Base-by-base conservation (phyloP, 30 jellyfish, hydroid and myxozoan genomes). In the Aurelia aurita complex sp. Pacific region DNA sequence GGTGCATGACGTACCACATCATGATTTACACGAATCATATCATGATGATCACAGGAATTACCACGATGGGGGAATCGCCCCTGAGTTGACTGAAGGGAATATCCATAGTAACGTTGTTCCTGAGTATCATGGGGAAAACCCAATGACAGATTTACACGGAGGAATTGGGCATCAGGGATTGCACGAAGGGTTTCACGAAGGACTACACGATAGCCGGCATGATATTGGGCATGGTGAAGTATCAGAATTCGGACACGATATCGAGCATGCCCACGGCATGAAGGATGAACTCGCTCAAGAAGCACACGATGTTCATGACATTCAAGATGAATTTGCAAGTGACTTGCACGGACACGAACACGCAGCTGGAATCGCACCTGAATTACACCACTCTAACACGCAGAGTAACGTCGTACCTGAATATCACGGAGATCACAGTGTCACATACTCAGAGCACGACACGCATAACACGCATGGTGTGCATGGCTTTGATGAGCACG, bases 401-500 rank as follows among this genome's bases (percentile, higher is more conserved):
- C 79, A 62, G n/a, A 72, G 82, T 61, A 72, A 72, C 17, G 66
- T 43, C 16, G 82, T 72, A 11, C 82, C 82, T 7, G 82, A 72
- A 43, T 61, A 61, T 61, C 32, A 61, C 36, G 70, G 70, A 15
- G 70, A 52, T 36, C 36, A 50, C 17, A 32, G 54, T 14, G 59
- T 32, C 23, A 36, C 54, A 14, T 32, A 4, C 7, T 16, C 18
- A n/a, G 54, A 67, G 7, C 33, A 63, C 15, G 67, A 17, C 40
- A 17, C 82, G 17, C 71, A 67, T n/a, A 72, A 66, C 9, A 19
- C 32, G 40, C 64, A 12, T 50, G 83, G 85, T 10, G 80, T 82
- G 14, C 92, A 82, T 23, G 92, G 92, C 4, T 82, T 69, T 82
- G 92, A 82, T 63, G 92, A 82, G 73, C 92, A 82, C 69, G 92